Evolutionary conservation across 2,113 vertebrate species (phyloP).

Genomic region (Pedionomus torquatus): DNA sequence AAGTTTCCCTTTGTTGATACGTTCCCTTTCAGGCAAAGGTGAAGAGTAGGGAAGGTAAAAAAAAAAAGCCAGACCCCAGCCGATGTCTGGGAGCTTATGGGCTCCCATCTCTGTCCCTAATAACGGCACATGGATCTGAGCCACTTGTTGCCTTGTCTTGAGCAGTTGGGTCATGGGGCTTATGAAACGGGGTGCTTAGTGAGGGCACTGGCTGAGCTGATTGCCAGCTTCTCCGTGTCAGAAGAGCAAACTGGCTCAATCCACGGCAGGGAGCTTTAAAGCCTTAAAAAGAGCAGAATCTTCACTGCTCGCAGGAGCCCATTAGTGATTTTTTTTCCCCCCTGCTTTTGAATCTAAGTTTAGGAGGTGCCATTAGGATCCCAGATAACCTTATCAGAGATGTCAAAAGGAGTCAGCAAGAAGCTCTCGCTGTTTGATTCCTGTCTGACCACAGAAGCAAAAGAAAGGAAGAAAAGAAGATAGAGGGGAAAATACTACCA

Average conservation of each 20-base stretch:
- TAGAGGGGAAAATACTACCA: not conserved
- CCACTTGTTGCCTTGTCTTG: not conserved
- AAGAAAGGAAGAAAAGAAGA: not conserved
- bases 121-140: not conserved
- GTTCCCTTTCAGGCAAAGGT: not conserved
- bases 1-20: not conserved
- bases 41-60: not conserved
- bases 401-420: not conserved
- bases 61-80: not conserved
- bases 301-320: not conserved
- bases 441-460: not conserved
- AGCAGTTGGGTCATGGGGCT: not conserved
- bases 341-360: not conserved
- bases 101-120: not conserved
- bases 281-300: not conserved
- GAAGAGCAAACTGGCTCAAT: not conserved
- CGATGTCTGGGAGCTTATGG: not conserved
- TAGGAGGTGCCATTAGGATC: not conserved
- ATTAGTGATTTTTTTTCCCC: not conserved
- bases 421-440: not conserved
- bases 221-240: not conserved
- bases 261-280: not conserved
- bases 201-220: not conserved
- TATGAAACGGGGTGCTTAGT: not conserved
- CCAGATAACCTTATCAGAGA: not conserved